These are phyloP conservation scores for Seladonia tumulorum DNA, from an alignment of 2,888 invertebrate genomes.

Conservation along the genomic window DNA sequence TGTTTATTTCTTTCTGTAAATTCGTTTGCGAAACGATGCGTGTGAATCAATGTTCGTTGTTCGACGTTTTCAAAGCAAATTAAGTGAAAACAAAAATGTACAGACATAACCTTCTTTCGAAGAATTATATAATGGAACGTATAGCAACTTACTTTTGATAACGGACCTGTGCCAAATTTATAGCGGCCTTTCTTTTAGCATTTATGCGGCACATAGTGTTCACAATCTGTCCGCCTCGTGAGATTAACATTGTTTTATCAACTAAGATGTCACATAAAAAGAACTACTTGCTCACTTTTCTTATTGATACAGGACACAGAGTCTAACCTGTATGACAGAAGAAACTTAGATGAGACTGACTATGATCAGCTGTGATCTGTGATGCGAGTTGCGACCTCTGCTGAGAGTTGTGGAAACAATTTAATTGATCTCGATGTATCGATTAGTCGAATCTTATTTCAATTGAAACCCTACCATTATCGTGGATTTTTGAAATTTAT, in stretches of 20 bases:
- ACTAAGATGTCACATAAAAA: background rate
- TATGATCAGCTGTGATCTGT: background rate
- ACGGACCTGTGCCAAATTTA: slow-evolving; percentile 47
- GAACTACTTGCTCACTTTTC: background rate
- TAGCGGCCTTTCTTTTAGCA: slow-evolving; percentile 7
- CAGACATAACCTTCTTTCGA: slow-evolving; percentile 41
- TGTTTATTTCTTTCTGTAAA: background rate
- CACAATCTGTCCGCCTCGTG: slow-evolving; percentile 61
- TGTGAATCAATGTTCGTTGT: background rate
- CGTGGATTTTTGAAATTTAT: background rate
- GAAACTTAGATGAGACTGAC: background rate
- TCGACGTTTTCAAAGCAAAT: background rate
- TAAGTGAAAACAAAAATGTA: background rate
- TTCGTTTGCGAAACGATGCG: background rate
- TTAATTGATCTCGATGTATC: background rate
- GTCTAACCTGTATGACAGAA: background rate
- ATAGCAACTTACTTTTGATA: slow-evolving; percentile 58
- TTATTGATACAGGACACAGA: background rate
- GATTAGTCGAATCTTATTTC: background rate
- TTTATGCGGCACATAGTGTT: slow-evolving; percentile 19
- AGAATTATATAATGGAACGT: slow-evolving; percentile 61
- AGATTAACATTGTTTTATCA: slow-evolving; percentile 39
- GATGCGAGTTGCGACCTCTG: background rate
- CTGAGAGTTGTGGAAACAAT: background rate
- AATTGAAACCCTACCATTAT: background rate